Evolutionary conservation across 2,113 vertebrate genomes (phyloP), one percentile per base, ranked within the genome.

Genomic region (Urocynchramus pylzowi): DNA sequence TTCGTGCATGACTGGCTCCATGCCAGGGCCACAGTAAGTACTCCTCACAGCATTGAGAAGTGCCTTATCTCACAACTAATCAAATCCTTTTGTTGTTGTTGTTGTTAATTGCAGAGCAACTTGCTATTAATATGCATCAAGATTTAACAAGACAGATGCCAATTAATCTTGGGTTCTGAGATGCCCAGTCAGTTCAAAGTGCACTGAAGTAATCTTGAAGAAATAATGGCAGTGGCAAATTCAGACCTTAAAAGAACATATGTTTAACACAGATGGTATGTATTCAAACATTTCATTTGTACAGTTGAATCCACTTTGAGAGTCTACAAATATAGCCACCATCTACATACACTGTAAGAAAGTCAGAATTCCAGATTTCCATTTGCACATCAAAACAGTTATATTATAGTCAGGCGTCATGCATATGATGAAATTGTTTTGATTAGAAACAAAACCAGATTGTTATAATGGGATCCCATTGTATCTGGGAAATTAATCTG

Each of bases 401-500:
- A 47, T 77, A 88, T 87, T 94, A 83, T 70, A 96, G 64, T 50
- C 88, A 95, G 70, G 35, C 47, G 0, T 94, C 78, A 77, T 59
- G 67, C 82, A 59, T 76, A 93, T 11, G n/a, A 94, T 89, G 50
- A 96, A 95, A 86, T 49, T 67, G 60, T 74, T 90, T 91, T 92
- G 83, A 86, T 90, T 90, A 90, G 94, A 93, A 96, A 78, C 93
- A 92, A 95, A 96, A 89, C 80, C 93, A 95, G 90, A 95, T 92
- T 96, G 73, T 82, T 78, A 78, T 64, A 97, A 93, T 90, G 81
- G 60, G 69, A 94, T 92, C 45, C 44, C 37, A 87, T 88, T 90
- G 83, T 93, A 95, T 92, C 93, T 96, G 88, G 81, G 88, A 94
- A 94, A 90, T 94, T 96, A 94, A 90, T 96, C 83, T 94, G 37